These are phyloP conservation scores for Psilanteris sp. DNA, from an alignment of 1,140 invertebrate species.

Conservation along the genomic window DNA sequence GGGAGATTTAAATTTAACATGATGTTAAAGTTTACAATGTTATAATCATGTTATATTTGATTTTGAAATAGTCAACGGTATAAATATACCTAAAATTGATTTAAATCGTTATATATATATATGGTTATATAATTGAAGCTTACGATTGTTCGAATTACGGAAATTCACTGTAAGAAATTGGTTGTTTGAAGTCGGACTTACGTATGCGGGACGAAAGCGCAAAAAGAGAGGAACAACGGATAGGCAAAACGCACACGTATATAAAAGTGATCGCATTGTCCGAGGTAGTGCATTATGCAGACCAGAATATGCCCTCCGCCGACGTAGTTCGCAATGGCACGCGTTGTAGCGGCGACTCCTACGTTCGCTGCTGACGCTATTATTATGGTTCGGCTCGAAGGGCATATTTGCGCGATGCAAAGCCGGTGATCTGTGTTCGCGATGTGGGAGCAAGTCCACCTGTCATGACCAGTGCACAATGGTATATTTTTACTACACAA, in stretches of 20 bases:
- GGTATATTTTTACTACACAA: slow-evolving; percentile 14
- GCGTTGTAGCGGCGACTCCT: slow-evolving; percentile 46
- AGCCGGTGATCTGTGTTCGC: slow-evolving; percentile 59
- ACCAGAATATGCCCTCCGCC: slow-evolving; percentile 35
- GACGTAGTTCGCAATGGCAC: slow-evolving; percentile 50
- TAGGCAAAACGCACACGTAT: not conserved
- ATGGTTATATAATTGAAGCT: no score
- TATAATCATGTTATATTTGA: no score
- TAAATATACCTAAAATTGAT: no score
- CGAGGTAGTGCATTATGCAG: slow-evolving; percentile 42
- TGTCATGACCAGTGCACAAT: slow-evolving; percentile 18
- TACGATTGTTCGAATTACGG: no score
- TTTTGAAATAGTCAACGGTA: no score
- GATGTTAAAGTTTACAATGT: no score
- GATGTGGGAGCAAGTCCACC: slow-evolving; percentile 61
- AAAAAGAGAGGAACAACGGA: not conserved
- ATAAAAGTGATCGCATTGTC: slow-evolving; percentile 30
- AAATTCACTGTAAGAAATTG: no score
- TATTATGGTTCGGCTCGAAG: slow-evolving; percentile 51
- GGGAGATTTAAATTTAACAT: no score
- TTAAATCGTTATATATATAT: no score
- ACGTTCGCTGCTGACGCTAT: slow-evolving; percentile 57
- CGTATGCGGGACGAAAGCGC: no score
- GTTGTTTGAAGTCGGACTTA: no score
- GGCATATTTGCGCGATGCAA: slow-evolving; percentile 53